Evolutionary conservation across 2,888 invertebrate genomes (phyloP), one percentile per base, ranked within the genome.

Genomic region (Limnephilus auricula): DNA sequence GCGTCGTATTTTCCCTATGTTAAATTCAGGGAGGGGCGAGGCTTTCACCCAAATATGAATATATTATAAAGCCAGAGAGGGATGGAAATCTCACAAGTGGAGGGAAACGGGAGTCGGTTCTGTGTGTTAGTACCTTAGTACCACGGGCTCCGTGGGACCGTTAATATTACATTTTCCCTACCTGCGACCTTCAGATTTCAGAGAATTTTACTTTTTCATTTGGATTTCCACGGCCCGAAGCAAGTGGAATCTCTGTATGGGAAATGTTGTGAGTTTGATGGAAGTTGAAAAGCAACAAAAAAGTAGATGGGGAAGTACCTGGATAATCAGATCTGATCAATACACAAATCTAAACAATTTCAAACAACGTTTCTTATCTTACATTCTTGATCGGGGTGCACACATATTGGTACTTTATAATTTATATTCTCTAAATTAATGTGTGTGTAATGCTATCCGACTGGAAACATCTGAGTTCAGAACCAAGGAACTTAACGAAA

Each of bases 1-100:
- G 93, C 92, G 92, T 93, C 93, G 92, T 83, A 91, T 90, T 91
- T 92, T 91, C 92, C 92, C 90, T 90, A 92, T 90, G 92, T 92
- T 90, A 91, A 79, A 91, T 89, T 87, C 65, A 40, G 87, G 90
- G 82, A 79, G 82, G 91, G 91, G 80, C 30, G 88, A 82, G 87
- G 89, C 32, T 65, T 86, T 50, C 85, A 79, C 85, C 78, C 45
- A 91, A 92, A 92, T 93, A 93, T 93, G 93, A 93, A 92, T 93
- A 91, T 92, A 92, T 92, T 92, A 93, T 92, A 91, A 92, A 92
- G 92, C 85, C 82, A 31, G 92, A 88, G 83, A 88, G 92, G 80
- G 92, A 91, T 50, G 91, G 90, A 90, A 65, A 88, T 89, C 79
- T 90, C 45, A 25, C 50, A 87, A 79, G 37, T 89, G 34, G 45